Evolutionary conservation across 2,888 invertebrate genomes (phyloP).

Genomic region (Tolmerus cingulatus): DNA sequence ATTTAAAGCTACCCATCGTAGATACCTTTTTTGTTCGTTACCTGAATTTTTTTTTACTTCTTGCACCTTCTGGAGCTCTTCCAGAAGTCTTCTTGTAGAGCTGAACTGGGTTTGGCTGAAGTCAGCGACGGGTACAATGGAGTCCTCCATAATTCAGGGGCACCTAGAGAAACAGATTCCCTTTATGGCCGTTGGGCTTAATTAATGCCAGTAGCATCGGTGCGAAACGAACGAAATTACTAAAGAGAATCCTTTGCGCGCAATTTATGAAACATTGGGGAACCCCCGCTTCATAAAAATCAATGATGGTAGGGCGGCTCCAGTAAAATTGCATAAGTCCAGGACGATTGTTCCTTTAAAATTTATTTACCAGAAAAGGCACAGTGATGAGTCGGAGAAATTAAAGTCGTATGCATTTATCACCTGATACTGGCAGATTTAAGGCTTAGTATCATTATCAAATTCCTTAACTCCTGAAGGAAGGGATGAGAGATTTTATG

Average conservation of each 20-base stretch:
- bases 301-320: background rate
- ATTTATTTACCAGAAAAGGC: background rate
- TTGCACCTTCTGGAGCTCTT: background rate
- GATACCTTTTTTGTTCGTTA: background rate
- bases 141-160: slow-evolving; percentile 3
- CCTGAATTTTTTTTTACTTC: background rate
- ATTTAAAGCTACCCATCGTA: background rate
- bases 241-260: slow-evolving; percentile 11
- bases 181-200: slow-evolving; percentile 33
- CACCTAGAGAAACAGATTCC: slow-evolving; percentile 27
- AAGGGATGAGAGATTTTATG: background rate
- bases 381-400: background rate
- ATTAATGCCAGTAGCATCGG: slow-evolving; percentile 28
- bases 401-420: background rate
- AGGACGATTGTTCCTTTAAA: background rate
- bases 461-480: background rate
- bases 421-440: background rate
- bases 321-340: background rate
- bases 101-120: background rate
- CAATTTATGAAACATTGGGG: slow-evolving; percentile 35
- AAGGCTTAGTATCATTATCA: background rate
- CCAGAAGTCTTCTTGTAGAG: background rate
- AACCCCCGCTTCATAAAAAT: background rate
- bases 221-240: slow-evolving; percentile 28
- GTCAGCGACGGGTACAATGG: background rate